Base-by-base conservation (phyloP, 1,140 invertebrate species). In the Leptoteleia sp. region DNA sequence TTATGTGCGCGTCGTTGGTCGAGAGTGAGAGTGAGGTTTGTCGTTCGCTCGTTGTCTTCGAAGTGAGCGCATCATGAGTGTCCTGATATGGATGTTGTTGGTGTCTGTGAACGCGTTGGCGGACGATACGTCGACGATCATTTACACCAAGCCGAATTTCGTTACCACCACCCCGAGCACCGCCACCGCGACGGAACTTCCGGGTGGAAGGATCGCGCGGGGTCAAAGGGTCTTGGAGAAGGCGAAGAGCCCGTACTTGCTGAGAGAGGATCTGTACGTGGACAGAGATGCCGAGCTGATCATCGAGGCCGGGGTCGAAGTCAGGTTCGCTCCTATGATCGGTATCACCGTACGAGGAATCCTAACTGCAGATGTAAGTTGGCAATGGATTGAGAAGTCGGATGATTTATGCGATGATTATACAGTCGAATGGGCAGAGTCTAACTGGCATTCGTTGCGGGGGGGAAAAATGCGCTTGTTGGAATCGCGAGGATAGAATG, bases 331-430 rank as follows among this genome's bases (percentile, higher is more conserved):
- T 3, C 95, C 96, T 1, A 96, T 96, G 90, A 93, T 96, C 80
- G 97, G 97, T 48, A 94, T 99, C 77, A 97, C 95, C 25, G 94
- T 99, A 12, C 92, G 94, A 82, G 97, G 97, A 76, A 92, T 94
- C 76, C 89, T 99, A 4, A 93, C 92, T 50, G 96, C 96, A 25
- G 92, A 95, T 92, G 97, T 98, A 92, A 48, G 76, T 78, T 55
- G n/a, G 5, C 0, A n/a, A 42, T 7, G 22, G 9, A 29, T 19
- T 38, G 17, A 37, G 27, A 9, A 47, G 33, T 42, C n/a, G 6
- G 31, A 31, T 43, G 33, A 43, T 42, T 64, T 52, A 25, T 15
- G 16, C 15, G 13, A 29, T 43, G 62, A 54, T 65, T 42, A n/a
- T 19, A 48, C 3, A n/a, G 19, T 5, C 19, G 19, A 5, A 22